phyloP scores from a whole-genome alignment of 1,140 invertebrate genomes.

The Rhopalosiphum padi region DNA sequence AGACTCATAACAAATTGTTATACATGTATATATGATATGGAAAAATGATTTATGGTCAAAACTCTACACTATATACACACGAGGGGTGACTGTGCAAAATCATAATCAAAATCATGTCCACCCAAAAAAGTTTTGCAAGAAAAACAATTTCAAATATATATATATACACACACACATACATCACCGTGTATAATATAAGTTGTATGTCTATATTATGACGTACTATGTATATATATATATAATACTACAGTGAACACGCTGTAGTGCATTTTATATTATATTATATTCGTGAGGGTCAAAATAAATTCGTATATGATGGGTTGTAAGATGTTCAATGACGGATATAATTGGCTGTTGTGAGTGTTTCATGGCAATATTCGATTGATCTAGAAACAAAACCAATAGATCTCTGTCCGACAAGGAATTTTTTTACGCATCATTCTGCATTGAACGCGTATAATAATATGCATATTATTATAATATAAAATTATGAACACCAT shows the following conservation, averaged over 20 bases:
- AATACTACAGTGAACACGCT: neutral
- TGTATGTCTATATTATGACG: neutral
- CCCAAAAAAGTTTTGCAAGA: conserved; percentile 35
- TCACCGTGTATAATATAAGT: neutral
- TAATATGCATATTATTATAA: neutral
- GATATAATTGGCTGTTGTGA: neutral
- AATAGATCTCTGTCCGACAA: neutral
- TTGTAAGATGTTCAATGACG: neutral
- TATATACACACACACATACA: neutral
- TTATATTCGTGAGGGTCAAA: neutral
- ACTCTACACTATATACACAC: neutral
- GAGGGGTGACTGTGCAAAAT: neutral
- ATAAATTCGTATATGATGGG: neutral
- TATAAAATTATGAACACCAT: neutral
- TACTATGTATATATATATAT: neutral
- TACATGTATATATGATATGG: neutral
- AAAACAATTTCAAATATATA: neutral
- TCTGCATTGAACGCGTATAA: neutral
- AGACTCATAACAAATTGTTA: conserved; percentile 32
- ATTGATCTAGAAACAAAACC: neutral
- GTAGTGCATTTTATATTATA: neutral
- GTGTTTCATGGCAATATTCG: neutral
- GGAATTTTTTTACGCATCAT: neutral
- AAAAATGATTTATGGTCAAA: conserved; percentile 53
- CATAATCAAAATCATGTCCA: conserved; percentile 46